Evolutionary conservation across 2,888 invertebrate species (phyloP), one percentile per base, ranked within the genome.

Genomic region (Clunio marinus): DNA sequence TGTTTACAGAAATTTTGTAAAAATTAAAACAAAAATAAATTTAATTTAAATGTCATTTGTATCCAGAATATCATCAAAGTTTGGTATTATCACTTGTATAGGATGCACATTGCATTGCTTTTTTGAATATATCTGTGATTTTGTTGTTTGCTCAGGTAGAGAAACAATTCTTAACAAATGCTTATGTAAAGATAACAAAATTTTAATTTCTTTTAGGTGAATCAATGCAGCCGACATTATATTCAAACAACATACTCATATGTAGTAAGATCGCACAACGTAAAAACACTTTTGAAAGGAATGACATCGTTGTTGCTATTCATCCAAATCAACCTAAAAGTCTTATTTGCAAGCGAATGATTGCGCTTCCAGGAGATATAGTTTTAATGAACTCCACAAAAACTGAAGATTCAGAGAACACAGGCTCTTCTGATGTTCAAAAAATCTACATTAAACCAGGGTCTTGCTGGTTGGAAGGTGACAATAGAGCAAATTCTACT

Each of bases 41-140:
- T n/a, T n/a, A n/a, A n/a, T n/a, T n/a, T n/a, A n/a, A n/a, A n/a
- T n/a, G n/a, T n/a, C n/a, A n/a, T n/a, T n/a, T n/a, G n/a, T n/a
- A n/a, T n/a, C n/a, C n/a, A n/a, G n/a, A n/a, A n/a, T n/a, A n/a
- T n/a, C n/a, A 27, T 20, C 55, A 15, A 46, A 51, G 22, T 17
- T 28, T n/a, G 32, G n/a, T 7, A 20, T 28, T 10, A 22, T 55
- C 1, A 24, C 55, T 55, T 51, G 55, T 0, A 28, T 66, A 7
- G 55, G 66, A 20, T 66, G 66, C 35, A 66, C 66, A 20, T 7
- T 66, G 15, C 66, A 66, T 22, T 51, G 51, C 13, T 32, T 66
- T 7, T 66, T 66, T 32, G 66, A 66, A 35, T 66, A 66, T 51
- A 32, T 66, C 8, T 25, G 28, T 55, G 66, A 66, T 35, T 66